Conservation (phyloP, 2,113 vertebrate species). For the Actenoides lindsayi region DNA sequence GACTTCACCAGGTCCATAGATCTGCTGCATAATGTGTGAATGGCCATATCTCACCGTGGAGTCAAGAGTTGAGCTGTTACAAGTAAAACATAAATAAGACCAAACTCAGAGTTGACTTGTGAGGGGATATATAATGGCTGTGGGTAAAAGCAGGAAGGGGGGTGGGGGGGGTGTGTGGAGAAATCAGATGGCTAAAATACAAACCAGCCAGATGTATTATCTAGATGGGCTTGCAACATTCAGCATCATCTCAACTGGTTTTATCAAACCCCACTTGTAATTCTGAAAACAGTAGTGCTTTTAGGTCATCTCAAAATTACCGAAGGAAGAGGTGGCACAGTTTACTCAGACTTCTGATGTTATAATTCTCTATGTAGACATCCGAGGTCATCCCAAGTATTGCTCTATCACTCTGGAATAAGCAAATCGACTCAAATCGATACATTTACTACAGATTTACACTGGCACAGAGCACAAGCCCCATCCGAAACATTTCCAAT, state of each 20-base stretch:
- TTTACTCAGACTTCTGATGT: not conserved
- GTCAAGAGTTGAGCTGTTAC: conserved; percentile 30
- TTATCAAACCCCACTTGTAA: not conserved
- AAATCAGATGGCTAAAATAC: not conserved
- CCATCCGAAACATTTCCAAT: not conserved
- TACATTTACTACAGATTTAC: not conserved
- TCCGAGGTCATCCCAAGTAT: not conserved
- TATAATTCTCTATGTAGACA: not conserved
- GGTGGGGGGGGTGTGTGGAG: not conserved
- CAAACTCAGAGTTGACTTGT: not conserved
- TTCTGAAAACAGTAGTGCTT: not conserved
- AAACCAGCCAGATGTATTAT: not conserved
- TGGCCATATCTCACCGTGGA: not conserved
- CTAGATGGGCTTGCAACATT: not conserved
- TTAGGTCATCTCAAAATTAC: not conserved
- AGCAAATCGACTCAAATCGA: not conserved
- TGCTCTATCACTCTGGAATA: not conserved
- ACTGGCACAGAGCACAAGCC: not conserved
- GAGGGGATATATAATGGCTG: not conserved
- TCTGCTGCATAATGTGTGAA: conserved; percentile 22
- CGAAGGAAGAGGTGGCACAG: not conserved
- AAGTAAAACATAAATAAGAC: not conserved
- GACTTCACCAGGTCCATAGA: not conserved
- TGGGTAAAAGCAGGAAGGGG: not conserved
- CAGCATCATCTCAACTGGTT: not conserved